These are phyloP conservation scores for Diprion similis DNA, from an alignment of 1,140 invertebrate genomes.

Conservation along the genomic window DNA sequence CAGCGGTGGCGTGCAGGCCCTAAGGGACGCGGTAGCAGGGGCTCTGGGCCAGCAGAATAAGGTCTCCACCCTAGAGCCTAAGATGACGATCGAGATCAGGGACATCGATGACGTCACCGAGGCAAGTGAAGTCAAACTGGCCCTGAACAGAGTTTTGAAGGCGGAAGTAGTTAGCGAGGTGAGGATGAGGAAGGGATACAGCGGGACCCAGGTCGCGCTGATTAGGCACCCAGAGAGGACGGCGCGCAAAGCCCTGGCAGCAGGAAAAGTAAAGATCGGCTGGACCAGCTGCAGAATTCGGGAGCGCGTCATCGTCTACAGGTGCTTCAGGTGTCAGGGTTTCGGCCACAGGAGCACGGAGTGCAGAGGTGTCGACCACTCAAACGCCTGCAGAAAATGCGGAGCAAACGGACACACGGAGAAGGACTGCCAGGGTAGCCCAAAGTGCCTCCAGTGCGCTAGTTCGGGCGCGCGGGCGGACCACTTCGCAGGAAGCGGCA, in stretches of 20 bases:
- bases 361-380: slow-evolving; percentile 21
- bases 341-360: slow-evolving; percentile 20
- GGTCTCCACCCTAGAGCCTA: background rate
- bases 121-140: background rate
- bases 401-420: too few species aligned
- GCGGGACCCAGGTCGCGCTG: too few species aligned
- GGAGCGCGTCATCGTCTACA: background rate
- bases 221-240: background rate
- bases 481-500: too few species aligned
- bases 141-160: too few species aligned
- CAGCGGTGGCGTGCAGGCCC: background rate
- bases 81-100: background rate
- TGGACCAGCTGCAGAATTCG: slow-evolving; percentile 28
- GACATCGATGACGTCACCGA: slow-evolving; percentile 7
- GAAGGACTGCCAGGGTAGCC: too few species aligned
- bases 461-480: too few species aligned
- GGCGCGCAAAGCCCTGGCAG: slow-evolving; percentile 9
- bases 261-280: slow-evolving; percentile 25
- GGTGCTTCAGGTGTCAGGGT: slow-evolving; percentile 27
- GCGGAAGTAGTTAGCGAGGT: too few species aligned
- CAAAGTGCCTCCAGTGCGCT: too few species aligned
- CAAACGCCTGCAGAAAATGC: too few species aligned
- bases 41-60: slow-evolving; percentile 3
- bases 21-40: background rate
- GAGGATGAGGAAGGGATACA: slow-evolving; percentile 3